Percentiles rank a stretch among this genome's conserved stretches.
Conservation (phyloP, 2,888 invertebrate genomes). For the Callosobruchus maculatus region DNA sequence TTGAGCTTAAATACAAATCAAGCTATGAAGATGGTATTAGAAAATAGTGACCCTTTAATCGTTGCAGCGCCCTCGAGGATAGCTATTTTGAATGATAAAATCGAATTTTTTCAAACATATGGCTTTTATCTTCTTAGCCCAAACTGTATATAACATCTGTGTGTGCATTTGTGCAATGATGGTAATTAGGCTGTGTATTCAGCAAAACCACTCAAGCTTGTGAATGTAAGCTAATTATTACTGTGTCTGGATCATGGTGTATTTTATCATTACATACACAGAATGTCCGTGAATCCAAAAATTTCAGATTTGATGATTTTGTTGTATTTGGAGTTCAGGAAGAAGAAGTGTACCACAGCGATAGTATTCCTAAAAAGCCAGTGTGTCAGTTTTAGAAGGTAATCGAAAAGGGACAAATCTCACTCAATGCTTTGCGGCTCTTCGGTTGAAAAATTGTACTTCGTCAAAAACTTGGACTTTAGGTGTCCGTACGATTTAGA, state of each 20-base stretch:
- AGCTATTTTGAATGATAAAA: no score
- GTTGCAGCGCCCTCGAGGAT: no score
- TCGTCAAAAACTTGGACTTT: background rate
- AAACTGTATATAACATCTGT: no score
- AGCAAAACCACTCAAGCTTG: no score
- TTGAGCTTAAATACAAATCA: no score
- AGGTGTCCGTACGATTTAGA: conserved; percentile 30
- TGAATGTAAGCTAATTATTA: background rate
- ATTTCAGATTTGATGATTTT: conserved; percentile 73
- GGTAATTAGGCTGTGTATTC: no score
- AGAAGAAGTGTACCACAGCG: conserved; percentile 71
- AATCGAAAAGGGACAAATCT: no score
- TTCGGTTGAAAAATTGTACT: background rate
- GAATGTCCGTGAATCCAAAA: conserved; percentile 78
- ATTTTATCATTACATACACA: conserved; percentile 60
- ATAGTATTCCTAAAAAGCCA: conserved; percentile 60
- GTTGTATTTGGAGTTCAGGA: conserved; percentile 66
- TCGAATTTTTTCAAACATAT: no score
- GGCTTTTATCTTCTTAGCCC: no score
- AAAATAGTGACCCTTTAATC: no score
- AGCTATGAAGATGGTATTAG: no score
- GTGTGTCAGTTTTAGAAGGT: background rate
- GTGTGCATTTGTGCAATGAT: no score
- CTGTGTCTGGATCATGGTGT: background rate
- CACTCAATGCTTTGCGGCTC: background rate